Percentiles rank a stretch among this genome's conserved stretches.
Evolutionary conservation across 2,888 invertebrate species (phyloP).

Genomic region (Laothoe populi): DNA sequence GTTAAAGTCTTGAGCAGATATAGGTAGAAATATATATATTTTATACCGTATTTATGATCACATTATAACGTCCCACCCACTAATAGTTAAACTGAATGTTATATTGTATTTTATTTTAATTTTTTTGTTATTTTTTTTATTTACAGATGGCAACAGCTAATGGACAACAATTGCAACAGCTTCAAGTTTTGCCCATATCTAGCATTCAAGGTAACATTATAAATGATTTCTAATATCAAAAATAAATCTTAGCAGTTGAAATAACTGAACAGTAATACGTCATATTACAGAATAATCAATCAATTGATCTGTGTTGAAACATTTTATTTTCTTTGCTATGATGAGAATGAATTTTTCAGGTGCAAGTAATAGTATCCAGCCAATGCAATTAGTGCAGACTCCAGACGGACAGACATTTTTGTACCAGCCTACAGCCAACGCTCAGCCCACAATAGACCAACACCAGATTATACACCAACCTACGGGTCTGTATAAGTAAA

Average conservation of each 20-base stretch:
- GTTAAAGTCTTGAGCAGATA: no score
- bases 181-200: slow-evolving; percentile 90
- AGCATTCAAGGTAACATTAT: slow-evolving; percentile 80
- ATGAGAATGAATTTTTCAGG: slow-evolving; percentile 53
- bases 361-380: slow-evolving; percentile 88
- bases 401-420: slow-evolving; percentile 97
- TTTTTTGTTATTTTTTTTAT: slow-evolving; percentile 14
- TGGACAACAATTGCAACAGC: slow-evolving; percentile 87
- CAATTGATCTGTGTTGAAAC: no score
- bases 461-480: slow-evolving; percentile 79
- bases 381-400: slow-evolving; percentile 95
- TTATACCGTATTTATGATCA: no score
- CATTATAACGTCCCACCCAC: no score
- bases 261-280: no score
- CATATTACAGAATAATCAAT: no score
- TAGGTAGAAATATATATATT: no score
- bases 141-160: slow-evolving; percentile 86
- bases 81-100: background rate
- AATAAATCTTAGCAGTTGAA: background rate
- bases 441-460: slow-evolving; percentile 71
- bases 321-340: background rate
- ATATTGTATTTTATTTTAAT: no score
- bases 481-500: slow-evolving; percentile 72
- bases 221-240: background rate
- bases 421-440: slow-evolving; percentile 88